phyloP scores from a whole-genome alignment of 2,888 invertebrate genomes.

The Lasioglossum morio region DNA sequence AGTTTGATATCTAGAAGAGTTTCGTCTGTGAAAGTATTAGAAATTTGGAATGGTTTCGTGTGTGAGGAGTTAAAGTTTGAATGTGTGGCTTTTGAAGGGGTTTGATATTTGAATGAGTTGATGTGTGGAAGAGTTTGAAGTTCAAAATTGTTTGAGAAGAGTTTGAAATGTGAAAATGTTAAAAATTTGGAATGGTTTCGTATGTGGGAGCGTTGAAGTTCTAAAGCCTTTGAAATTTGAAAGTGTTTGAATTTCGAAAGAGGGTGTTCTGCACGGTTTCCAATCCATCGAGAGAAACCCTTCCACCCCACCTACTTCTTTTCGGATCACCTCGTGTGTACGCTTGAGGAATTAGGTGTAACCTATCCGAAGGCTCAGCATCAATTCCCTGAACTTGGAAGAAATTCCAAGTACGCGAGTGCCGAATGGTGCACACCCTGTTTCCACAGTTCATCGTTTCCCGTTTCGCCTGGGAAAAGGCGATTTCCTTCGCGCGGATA shows the following conservation, averaged over 20 bases:
- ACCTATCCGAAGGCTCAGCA: background rate
- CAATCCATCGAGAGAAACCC: background rate
- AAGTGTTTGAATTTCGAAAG: background rate
- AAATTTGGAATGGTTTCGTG: too few relatives aligned
- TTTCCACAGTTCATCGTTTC: conserved; percentile 14
- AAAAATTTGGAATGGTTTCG: too few relatives aligned
- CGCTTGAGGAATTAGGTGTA: background rate
- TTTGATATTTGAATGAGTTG: too few relatives aligned
- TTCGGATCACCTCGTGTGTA: background rate
- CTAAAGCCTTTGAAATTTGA: too few relatives aligned
- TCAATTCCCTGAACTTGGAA: background rate
- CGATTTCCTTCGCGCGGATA: conserved; percentile 11
- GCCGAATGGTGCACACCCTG: background rate
- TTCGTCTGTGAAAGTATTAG: too few relatives aligned
- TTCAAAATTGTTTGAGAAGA: too few relatives aligned
- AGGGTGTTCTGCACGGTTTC: background rate
- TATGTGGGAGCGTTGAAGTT: too few relatives aligned
- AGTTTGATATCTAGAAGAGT: background rate
- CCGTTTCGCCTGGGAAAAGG: conserved; percentile 12
- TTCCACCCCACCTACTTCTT: background rate
- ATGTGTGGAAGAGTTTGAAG: too few relatives aligned
- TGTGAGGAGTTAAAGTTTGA: too few relatives aligned
- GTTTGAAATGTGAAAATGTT: too few relatives aligned
- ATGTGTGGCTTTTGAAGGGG: too few relatives aligned
- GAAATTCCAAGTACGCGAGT: background rate